phyloP scores from a whole-genome alignment of 2,113 vertebrate genomes.

The Delphinapterus leucas region DNA sequence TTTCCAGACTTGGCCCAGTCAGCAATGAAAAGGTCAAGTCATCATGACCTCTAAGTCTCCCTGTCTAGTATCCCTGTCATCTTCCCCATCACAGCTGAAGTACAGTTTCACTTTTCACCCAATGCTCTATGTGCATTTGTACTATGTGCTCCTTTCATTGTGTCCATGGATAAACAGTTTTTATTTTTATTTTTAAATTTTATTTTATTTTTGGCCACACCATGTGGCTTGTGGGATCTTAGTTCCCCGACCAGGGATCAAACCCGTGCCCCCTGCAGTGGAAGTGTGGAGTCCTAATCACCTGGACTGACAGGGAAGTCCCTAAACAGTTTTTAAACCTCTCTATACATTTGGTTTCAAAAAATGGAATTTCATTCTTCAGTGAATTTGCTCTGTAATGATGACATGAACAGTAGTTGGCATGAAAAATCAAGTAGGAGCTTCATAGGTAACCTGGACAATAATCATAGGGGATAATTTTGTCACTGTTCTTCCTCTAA shows the following conservation, averaged over 20 bases:
- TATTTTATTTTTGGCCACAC: neutral
- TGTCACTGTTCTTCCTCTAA: constrained; percentile 4
- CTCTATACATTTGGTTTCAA: neutral
- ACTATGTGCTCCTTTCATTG: neutral
- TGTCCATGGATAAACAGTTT: neutral
- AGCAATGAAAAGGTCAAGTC: constrained; percentile 62
- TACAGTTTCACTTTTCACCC: neutral
- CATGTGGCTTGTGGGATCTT: neutral
- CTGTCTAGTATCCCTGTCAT: neutral
- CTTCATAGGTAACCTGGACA: neutral
- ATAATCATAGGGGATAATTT: neutral
- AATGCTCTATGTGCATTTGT: neutral
- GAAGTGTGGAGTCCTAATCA: neutral
- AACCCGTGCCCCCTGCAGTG: neutral
- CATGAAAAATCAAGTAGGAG: constrained; percentile 7
- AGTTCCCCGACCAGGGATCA: neutral
- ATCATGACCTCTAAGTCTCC: constrained; percentile 2
- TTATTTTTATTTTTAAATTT: neutral
- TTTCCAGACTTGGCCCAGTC: constrained; percentile 48
- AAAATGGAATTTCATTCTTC: constrained; percentile 23
- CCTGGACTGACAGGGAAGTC: neutral
- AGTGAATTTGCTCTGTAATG: neutral
- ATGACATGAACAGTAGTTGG: neutral
- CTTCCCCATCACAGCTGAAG: neutral
- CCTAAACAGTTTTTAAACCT: constrained; percentile 26